Conservation (phyloP, 2,797 vertebrate species). For the Tiaroga cobitis region DNA sequence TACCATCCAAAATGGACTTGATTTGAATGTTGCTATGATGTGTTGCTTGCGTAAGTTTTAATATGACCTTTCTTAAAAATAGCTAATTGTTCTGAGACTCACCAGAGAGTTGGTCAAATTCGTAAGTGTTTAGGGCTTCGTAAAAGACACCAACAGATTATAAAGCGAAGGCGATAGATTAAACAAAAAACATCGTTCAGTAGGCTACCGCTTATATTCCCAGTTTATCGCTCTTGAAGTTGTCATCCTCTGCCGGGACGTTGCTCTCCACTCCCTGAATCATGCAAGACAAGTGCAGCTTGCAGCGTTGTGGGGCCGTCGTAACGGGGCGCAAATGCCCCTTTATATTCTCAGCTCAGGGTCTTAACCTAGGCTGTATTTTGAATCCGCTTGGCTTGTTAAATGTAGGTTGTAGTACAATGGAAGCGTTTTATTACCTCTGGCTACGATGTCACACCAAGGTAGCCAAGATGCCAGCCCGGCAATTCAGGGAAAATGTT, state of each 20-base stretch:
- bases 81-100: constrained; percentile 5
- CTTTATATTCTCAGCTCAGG: constrained; percentile 52
- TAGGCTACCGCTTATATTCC: constrained; percentile 1
- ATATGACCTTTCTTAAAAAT: background rate
- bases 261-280: constrained; percentile 51
- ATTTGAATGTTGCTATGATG: background rate
- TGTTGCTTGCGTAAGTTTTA: constrained; percentile 69
- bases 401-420: constrained; percentile 32
- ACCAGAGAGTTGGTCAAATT: constrained; percentile 29
- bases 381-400: constrained; percentile 30
- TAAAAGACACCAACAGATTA: constrained; percentile 8
- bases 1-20: constrained; percentile 6
- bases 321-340: constrained; percentile 73
- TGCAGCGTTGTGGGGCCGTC: constrained; percentile 72
- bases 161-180: background rate
- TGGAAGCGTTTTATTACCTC: constrained; percentile 31
- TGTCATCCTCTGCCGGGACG: constrained; percentile 29
- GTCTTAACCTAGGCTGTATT: constrained; percentile 46
- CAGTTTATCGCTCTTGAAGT: background rate
- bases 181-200: background rate
- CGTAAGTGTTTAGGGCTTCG: background rate
- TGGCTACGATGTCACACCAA: constrained; percentile 15
- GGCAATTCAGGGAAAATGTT: background rate
- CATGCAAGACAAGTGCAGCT: constrained; percentile 49
- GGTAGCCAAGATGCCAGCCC: constrained; percentile 39